These are phyloP conservation scores for Sarotherodon lohbergeri DNA, from an alignment of 2,113 vertebrate genomes.

Conservation along the genomic window DNA sequence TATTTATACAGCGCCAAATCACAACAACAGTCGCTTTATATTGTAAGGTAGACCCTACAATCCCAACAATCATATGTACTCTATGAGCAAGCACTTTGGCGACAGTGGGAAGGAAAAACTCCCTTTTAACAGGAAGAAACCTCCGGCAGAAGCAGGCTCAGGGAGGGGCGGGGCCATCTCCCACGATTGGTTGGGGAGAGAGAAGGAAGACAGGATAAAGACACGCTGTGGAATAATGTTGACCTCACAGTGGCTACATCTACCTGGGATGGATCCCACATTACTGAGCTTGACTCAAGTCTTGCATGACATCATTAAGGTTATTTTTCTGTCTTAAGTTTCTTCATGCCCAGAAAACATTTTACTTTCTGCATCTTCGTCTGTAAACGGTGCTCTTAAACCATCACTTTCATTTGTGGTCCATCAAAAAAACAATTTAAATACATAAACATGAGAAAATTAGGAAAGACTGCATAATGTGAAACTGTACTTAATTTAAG, in stretches of 20 bases:
- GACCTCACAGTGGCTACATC: background rate
- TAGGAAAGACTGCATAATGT: background rate
- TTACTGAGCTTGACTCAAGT: background rate
- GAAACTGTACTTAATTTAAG: background rate
- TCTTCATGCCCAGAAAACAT: background rate
- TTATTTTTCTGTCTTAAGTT: background rate
- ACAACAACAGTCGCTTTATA: background rate
- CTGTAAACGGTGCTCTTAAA: background rate
- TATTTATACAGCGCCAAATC: background rate
- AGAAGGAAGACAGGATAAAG: background rate
- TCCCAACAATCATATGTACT: background rate
- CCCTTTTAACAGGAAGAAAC: background rate
- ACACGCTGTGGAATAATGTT: background rate
- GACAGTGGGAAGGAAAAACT: background rate
- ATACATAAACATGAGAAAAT: background rate
- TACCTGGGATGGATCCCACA: background rate
- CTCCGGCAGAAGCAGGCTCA: rapidly evolving
- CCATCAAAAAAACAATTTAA: background rate
- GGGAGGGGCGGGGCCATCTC: background rate
- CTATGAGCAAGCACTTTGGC: rapidly evolving
- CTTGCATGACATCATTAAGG: background rate
- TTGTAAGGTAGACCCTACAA: background rate
- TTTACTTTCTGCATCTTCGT: background rate
- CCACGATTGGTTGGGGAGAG: rapidly evolving
- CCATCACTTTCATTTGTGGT: background rate